A percentile compares a stretch with the other conserved stretches of the same genome.
phyloP scores from a whole-genome alignment of 2,888 invertebrate species.

The Morinoia aosen region DNA sequence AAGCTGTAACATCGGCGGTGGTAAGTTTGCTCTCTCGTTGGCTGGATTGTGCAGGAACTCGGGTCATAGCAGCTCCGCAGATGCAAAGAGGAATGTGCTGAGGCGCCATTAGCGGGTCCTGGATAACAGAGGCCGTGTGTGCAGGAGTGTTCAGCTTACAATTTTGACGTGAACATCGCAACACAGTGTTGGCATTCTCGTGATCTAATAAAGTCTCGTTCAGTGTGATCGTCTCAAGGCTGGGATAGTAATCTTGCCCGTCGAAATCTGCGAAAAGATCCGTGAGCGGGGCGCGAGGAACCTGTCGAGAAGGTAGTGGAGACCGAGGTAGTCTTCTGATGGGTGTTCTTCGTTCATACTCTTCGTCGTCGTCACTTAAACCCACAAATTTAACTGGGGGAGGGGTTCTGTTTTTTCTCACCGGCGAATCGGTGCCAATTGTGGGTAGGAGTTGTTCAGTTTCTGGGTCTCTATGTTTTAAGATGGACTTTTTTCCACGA shows the following conservation, averaged over 20 bases:
- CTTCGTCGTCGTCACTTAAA: conserved; percentile 69
- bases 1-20: conserved; percentile 22
- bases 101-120: conserved; percentile 59
- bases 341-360: conserved; percentile 57
- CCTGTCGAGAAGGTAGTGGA: conserved; percentile 70
- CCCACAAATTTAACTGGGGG: conserved; percentile 71
- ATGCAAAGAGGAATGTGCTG: conserved; percentile 64
- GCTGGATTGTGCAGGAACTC: conserved; percentile 52
- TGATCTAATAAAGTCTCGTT: conserved; percentile 69
- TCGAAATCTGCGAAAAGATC: conserved; percentile 72
- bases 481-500: conserved; percentile 67
- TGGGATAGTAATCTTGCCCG: conserved; percentile 71
- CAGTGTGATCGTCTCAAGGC: conserved; percentile 71
- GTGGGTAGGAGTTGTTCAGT: conserved; percentile 66
- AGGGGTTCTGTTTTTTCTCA: conserved; percentile 68
- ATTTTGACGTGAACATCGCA: conserved; percentile 63
- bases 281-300: conserved; percentile 70
- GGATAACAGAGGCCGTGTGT: conserved; percentile 63
- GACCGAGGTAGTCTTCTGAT: conserved; percentile 69
- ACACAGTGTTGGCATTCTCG: conserved; percentile 65
- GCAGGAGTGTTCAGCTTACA: conserved; percentile 65
- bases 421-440: conserved; percentile 46
- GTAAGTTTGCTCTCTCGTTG: neutral
- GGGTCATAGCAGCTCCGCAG: conserved; percentile 66
- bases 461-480: conserved; percentile 68